A percentile compares a stretch with the other conserved stretches of the same genome.
Evolutionary conservation across 2,113 vertebrate genomes (phyloP).

Genomic region (Ailuropoda melanoleuca): DNA sequence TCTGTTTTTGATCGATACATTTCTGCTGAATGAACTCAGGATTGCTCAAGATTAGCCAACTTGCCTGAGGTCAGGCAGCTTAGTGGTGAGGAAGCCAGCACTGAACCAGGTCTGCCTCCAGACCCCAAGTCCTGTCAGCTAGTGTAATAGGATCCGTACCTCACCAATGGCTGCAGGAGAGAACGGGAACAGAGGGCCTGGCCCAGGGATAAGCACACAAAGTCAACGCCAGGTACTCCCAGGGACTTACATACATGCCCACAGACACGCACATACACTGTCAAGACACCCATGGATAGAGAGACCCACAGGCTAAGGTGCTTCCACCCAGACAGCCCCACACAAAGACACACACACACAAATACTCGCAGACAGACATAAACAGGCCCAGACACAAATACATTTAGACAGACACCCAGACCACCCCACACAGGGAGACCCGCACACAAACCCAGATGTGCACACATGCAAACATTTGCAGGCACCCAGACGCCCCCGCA

Average conservation of each 20-base stretch:
- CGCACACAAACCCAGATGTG: slow-evolving; percentile 29
- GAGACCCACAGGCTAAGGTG: slow-evolving; percentile 3
- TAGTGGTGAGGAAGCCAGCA: neutral
- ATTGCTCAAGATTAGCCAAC: neutral
- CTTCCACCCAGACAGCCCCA: slow-evolving; percentile 33
- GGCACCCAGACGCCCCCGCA: slow-evolving; percentile 53
- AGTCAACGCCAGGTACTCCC: neutral
- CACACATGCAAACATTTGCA: neutral
- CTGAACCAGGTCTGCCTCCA: neutral
- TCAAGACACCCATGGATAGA: neutral
- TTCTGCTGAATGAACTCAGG: slow-evolving; percentile 19
- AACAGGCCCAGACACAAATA: slow-evolving; percentile 63
- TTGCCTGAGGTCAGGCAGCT: neutral
- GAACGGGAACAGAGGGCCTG: neutral
- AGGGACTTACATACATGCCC: neutral
- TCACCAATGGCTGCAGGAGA: neutral
- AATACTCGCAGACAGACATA: slow-evolving; percentile 49
- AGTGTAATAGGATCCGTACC: neutral
- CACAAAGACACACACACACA: neutral
- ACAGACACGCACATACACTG: neutral
- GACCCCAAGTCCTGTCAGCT: neutral
- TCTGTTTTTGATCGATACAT: neutral
- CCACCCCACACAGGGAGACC: slow-evolving; percentile 58
- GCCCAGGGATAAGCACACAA: neutral
- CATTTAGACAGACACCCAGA: slow-evolving; percentile 48